Evolutionary conservation across 2,888 invertebrate genomes (phyloP), one percentile per base, ranked within the genome.

Genomic region (Coremacera marginata): DNA sequence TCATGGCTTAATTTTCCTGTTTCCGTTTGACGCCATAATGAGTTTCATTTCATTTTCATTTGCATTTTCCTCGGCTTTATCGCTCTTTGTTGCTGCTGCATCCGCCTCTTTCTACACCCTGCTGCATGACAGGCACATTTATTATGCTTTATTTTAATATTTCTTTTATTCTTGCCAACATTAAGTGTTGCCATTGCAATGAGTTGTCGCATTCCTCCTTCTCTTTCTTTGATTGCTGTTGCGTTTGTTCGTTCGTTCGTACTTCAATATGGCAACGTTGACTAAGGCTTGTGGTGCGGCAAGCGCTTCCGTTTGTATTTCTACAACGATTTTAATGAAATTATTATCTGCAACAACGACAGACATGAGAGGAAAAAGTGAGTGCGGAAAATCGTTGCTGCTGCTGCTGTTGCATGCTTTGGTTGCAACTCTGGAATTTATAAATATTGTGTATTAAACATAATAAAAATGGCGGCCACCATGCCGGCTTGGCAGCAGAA

Each of bases 1-100:
- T 83, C 82, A 83, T 80, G 79, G 80, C 82, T 83, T 83, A 83
- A 83, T 83, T 83, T 83, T 83, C 83, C 83, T 81, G 83, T 82
- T 83, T 83, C 83, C 83, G 81, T 78, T 80, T 80, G 80, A 80
- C 80, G 81, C 81, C 80, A 74, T 80, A 82, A 83, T 74, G 74
- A 74, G 74, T 67, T 73, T 75, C 79, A 79, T 79, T 79, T 75
- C 75, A 68, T 76, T 75, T 79, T 77, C 70, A 77, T 73, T 76
- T 79, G 57, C 73, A 62, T 62, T 62, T 63, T 75, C 37, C 75
- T 16, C 44, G 5, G 51, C 57, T 68, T 75, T 57, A 27, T 51
- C 68, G 25, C 44, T 22, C 5, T 37, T 14, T 31, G 63, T 11
- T 57, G 57, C 57, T 57, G 25, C 19, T 44, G n/a, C 34, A 37